Evolutionary conservation across 2,113 vertebrate species (phyloP).

Genomic region (Proteles cristata): DNA sequence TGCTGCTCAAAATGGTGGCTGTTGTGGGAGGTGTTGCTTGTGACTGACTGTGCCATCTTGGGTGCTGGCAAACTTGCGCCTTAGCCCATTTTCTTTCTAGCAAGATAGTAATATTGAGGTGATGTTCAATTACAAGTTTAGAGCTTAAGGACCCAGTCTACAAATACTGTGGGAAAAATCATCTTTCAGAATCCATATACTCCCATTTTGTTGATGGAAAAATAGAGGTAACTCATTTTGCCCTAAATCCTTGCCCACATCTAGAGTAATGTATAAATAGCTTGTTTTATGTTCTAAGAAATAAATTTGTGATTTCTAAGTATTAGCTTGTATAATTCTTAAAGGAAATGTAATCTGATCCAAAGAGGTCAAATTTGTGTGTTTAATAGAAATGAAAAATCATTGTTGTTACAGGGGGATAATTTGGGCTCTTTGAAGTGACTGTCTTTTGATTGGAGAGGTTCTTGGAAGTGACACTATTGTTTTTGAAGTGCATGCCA

Average conservation of each 20-base stretch:
- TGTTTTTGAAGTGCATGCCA: background rate
- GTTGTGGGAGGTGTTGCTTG: conserved; percentile 64
- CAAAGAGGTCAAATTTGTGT: background rate
- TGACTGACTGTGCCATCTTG: conserved; percentile 58
- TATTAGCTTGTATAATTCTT: conserved; percentile 24
- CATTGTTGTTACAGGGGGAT: background rate
- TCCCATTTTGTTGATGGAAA: conserved; percentile 69
- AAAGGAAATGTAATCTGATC: conserved; percentile 28
- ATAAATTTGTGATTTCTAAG: background rate
- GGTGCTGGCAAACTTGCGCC: conserved; percentile 38
- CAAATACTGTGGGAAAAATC: background rate
- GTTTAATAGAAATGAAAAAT: conserved; percentile 42
- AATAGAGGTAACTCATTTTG: conserved; percentile 28
- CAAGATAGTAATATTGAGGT: background rate
- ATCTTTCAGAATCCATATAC: background rate
- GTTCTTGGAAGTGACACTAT: conserved; percentile 27
- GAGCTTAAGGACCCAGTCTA: background rate
- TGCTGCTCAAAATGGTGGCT: conserved; percentile 85
- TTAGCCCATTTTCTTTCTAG: background rate
- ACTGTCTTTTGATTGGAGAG: background rate
- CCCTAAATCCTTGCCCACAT: background rate
- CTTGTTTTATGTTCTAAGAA: background rate
- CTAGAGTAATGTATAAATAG: background rate
- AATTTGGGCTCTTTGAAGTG: conserved; percentile 1
- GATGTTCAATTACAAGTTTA: background rate